These are phyloP conservation scores for Thalassophryne amazonica DNA, from an alignment of 2,797 vertebrate genomes.

Conservation along the genomic window DNA sequence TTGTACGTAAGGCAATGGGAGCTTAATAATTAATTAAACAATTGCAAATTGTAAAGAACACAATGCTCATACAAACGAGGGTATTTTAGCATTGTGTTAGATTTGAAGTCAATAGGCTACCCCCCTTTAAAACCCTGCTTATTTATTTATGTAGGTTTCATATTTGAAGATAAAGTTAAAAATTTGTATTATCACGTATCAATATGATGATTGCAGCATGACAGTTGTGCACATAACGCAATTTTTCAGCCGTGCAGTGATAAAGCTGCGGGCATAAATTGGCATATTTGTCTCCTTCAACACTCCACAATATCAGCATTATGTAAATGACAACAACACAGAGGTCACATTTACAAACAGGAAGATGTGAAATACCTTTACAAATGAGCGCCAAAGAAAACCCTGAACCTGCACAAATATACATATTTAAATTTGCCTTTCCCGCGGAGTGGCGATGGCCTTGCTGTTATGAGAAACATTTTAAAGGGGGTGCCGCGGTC, in stretches of 20 bases:
- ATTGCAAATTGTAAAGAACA: too few species aligned
- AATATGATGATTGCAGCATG: neutral
- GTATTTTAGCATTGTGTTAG: too few species aligned
- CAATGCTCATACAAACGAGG: too few species aligned
- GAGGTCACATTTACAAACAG: constrained; percentile 26
- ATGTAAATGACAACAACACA: constrained; percentile 37
- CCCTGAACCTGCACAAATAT: constrained; percentile 30
- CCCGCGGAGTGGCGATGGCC: constrained; percentile 21
- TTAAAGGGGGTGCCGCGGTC: constrained; percentile 39
- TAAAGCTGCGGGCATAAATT: constrained; percentile 14
- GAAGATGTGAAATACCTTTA: too few species aligned
- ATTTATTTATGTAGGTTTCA: too few species aligned
- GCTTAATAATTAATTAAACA: too few species aligned
- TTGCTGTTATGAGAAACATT: constrained; percentile 6
- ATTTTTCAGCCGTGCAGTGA: constrained; percentile 11
- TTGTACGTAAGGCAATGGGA: too few species aligned
- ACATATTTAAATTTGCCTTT: constrained; percentile 19
- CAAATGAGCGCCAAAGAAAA: too few species aligned
- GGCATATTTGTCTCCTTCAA: constrained; percentile 27
- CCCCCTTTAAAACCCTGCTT: too few species aligned
- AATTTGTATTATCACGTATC: constrained; percentile 3
- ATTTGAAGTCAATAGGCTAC: too few species aligned
- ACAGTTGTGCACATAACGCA: constrained; percentile 16
- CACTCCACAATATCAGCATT: constrained; percentile 19
- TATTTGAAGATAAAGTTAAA: too few species aligned